Conservation (phyloP, 2,113 vertebrate genomes). For the Pomatorhinus ruficollis region DNA sequence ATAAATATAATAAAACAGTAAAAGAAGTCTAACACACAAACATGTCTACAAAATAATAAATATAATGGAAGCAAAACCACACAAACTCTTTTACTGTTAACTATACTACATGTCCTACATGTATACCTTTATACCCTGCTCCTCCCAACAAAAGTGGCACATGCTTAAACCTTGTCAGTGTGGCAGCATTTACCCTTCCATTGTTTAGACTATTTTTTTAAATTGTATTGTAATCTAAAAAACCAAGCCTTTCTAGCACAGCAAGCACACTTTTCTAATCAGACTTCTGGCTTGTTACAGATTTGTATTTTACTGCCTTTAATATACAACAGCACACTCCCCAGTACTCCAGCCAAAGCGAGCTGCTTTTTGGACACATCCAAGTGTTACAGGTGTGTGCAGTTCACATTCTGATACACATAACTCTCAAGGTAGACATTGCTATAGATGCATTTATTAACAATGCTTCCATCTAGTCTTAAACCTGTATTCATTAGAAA, state of each 20-base stretch:
- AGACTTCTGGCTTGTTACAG: not conserved
- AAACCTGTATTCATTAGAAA: slow-evolving; percentile 13
- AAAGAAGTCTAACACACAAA: slow-evolving; percentile 78
- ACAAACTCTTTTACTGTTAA: slow-evolving; percentile 37
- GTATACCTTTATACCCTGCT: slow-evolving; percentile 68
- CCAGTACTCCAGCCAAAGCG: not conserved
- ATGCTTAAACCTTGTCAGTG: slow-evolving; percentile 3
- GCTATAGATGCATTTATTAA: slow-evolving; percentile 23
- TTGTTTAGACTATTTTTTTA: not conserved
- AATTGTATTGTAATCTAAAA: slow-evolving; percentile 1
- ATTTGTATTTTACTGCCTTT: slow-evolving; percentile 14
- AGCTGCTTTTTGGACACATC: not conserved
- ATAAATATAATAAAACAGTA: slow-evolving; percentile 80
- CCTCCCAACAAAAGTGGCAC: slow-evolving; percentile 62
- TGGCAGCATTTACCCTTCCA: slow-evolving; percentile 36
- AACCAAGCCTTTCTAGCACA: slow-evolving; percentile 43
- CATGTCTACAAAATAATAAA: slow-evolving; percentile 83
- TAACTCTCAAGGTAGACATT: not conserved
- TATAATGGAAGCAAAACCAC: slow-evolving; percentile 74
- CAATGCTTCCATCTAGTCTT: slow-evolving; percentile 8
- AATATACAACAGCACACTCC: not conserved
- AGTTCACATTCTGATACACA: not conserved
- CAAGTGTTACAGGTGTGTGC: not conserved
- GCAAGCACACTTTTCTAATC: slow-evolving; percentile 59
- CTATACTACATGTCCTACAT: slow-evolving; percentile 63